Percentiles rank a stretch among this genome's conserved stretches.
Evolutionary conservation across 2,888 invertebrate genomes (phyloP).

Genomic region (Epinotia brunnichana): DNA sequence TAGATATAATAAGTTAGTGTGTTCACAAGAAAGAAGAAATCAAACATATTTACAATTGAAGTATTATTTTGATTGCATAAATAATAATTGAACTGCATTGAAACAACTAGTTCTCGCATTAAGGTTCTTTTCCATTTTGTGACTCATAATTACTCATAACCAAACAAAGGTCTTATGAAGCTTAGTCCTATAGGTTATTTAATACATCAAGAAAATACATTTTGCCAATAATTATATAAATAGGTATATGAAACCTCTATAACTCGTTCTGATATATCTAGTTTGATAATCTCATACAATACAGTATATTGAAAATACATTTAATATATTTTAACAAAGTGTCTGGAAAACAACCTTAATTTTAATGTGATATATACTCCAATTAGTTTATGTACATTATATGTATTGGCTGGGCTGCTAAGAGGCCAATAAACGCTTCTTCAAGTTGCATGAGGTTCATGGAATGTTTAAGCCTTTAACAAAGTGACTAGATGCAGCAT

Average conservation of each 20-base stretch:
- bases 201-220: slow-evolving; percentile 33
- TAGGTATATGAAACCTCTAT: slow-evolving; percentile 29
- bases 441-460: slow-evolving; percentile 74
- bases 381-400: slow-evolving; percentile 60
- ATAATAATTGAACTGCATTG: slow-evolving; percentile 34
- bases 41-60: slow-evolving; percentile 79
- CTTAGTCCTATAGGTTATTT: slow-evolving; percentile 14
- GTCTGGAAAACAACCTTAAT: slow-evolving; percentile 54
- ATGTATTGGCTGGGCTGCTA: slow-evolving; percentile 49
- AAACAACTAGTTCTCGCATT: slow-evolving; percentile 35
- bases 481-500: slow-evolving; percentile 70
- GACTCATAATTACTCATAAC: no score
- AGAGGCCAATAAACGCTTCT: slow-evolving; percentile 70
- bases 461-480: slow-evolving; percentile 80
- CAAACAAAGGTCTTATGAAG: neutral
- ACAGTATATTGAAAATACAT: slow-evolving; percentile 39
- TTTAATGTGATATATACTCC: slow-evolving; percentile 37
- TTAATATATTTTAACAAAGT: slow-evolving; percentile 48
- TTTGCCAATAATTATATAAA: slow-evolving; percentile 24
- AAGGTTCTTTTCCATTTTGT: slow-evolving; percentile 43
- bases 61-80: slow-evolving; percentile 35
- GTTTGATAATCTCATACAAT: slow-evolving; percentile 41
- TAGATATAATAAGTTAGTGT: slow-evolving; percentile 71
- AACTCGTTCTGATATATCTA: slow-evolving; percentile 35
- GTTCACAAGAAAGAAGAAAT: slow-evolving; percentile 61